Conservation (phyloP, 2,888 invertebrate genomes). For the Drosophila subsilvestris region DNA sequence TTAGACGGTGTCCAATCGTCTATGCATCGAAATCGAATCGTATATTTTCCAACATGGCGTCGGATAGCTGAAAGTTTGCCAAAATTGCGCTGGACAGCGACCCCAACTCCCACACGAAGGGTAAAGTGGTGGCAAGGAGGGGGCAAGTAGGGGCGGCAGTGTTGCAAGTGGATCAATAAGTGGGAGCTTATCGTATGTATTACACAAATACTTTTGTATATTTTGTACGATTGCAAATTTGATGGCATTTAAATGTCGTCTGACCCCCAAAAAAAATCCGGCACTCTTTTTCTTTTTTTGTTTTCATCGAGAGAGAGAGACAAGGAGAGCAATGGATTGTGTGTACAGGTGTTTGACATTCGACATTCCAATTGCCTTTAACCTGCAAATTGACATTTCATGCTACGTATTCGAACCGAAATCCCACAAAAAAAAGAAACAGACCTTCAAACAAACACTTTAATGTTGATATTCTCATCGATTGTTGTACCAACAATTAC, state of each 20-base stretch:
- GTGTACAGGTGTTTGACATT: slow-evolving; percentile 64
- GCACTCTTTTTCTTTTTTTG: background rate
- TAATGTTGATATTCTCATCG: slow-evolving; percentile 22
- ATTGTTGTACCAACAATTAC: slow-evolving; percentile 45
- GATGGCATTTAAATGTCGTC: slow-evolving; percentile 69
- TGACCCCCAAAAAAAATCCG: slow-evolving; percentile 9
- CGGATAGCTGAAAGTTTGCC: slow-evolving; percentile 50
- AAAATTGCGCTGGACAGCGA: slow-evolving; percentile 37
- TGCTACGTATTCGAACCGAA: slow-evolving; percentile 31
- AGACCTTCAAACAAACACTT: background rate
- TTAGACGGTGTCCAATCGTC: slow-evolving; percentile 76
- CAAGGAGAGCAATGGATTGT: background rate
- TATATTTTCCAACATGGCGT: slow-evolving; percentile 69
- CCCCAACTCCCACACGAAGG: slow-evolving; percentile 10
- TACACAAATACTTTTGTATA: slow-evolving; percentile 75
- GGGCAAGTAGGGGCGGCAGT: background rate
- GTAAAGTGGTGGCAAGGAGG: background rate
- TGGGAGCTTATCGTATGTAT: slow-evolving; percentile 71
- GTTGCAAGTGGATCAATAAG: slow-evolving; percentile 71
- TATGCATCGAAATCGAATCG: slow-evolving; percentile 51
- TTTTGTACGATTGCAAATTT: slow-evolving; percentile 59
- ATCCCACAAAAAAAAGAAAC: background rate
- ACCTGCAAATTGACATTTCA: slow-evolving; percentile 75
- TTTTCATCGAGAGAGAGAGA: slow-evolving; percentile 11
- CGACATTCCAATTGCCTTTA: slow-evolving; percentile 74